Base-by-base conservation (phyloP, 1,140 invertebrate genomes). In the Pachyrhynchus sulphureomaculatus region DNA sequence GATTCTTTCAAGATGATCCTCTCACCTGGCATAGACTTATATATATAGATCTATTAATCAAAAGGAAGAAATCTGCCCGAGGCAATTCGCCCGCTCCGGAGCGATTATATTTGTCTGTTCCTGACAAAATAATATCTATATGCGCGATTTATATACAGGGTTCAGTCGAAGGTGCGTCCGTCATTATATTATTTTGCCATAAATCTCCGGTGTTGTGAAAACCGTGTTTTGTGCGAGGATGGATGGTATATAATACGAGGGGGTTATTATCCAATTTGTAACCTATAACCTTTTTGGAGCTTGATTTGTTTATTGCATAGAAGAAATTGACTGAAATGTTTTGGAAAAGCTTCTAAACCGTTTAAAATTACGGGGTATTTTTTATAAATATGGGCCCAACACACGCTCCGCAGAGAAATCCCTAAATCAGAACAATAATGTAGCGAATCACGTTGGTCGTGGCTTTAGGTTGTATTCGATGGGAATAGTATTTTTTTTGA, bases 81-180 rank as follows among this genome's bases (percentile, higher is more conserved):
- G 24, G 32, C 41, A 44, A 47, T 42, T 32, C 29, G 42, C 41
- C 41, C 26, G 23, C 21, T 5, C 41, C 10, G 37, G 6, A 36
- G 41, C 54, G 66, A 71, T 71, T 71, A 71, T 68, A 64, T 71
- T 67, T 67, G 69, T 71, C 67, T 64, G 64, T 32, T 62, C 58
- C 68, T 71, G 67, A 71, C 69, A 66, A 71, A 67, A 68, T 71
- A 68, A 71, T 71, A 64, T 62, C 62, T 67, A 67, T 64, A 62
- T 64, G 47, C 45, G 62, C 66, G 58, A 64, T 67, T 67, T 67
- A 65, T 56, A 37, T 52, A 37, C 34, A 32, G 39, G 52, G 48
- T 36, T 20, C 20, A 48, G 13, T 17, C 29, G 20, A 13, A 62
- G 32, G 21, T 32, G 34, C 29, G 42, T 49, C 34, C 23, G 33